Evolutionary conservation across 2,888 invertebrate species (phyloP).

Genomic region (Piscicola geometra): DNA sequence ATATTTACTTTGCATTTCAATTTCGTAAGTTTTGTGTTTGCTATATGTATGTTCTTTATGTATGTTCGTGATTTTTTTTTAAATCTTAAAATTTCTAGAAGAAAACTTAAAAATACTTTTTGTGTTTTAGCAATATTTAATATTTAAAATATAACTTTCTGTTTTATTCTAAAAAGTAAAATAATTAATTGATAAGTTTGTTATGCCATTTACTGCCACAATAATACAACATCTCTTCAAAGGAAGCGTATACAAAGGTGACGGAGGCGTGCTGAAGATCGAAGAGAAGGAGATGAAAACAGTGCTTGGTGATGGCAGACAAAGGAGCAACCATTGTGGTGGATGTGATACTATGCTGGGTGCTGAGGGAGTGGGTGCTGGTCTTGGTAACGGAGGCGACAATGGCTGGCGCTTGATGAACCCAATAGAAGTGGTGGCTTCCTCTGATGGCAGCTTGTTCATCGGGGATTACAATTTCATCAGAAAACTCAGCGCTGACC

Average conservation of each 20-base stretch:
- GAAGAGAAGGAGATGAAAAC: slow-evolving; percentile 81
- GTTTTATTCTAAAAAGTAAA: too few relatives aligned
- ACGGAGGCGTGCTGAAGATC: slow-evolving; percentile 87
- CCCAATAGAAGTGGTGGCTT: slow-evolving; percentile 87
- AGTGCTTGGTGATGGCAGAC: slow-evolving; percentile 63
- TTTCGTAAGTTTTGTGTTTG: neutral
- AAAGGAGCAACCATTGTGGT: slow-evolving; percentile 73
- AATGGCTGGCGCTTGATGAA: slow-evolving; percentile 69
- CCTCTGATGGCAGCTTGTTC: slow-evolving; percentile 91
- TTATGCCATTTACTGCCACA: too few relatives aligned
- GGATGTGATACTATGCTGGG: slow-evolving; percentile 65
- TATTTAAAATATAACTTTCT: too few relatives aligned
- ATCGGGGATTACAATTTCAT: slow-evolving; percentile 89
- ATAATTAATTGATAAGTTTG: too few relatives aligned
- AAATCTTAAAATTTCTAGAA: too few relatives aligned
- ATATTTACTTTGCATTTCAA: neutral
- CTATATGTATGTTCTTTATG: neutral
- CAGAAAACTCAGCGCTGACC: slow-evolving; percentile 50
- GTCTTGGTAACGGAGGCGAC: too few relatives aligned
- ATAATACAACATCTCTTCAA: too few relatives aligned
- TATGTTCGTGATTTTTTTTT: neutral
- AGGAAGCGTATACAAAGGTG: slow-evolving; percentile 93
- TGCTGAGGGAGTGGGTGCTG: too few relatives aligned
- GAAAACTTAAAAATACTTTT: too few relatives aligned
- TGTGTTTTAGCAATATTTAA: too few relatives aligned